Conservation (phyloP, 2,888 invertebrate species). For the Catocala nupta region DNA sequence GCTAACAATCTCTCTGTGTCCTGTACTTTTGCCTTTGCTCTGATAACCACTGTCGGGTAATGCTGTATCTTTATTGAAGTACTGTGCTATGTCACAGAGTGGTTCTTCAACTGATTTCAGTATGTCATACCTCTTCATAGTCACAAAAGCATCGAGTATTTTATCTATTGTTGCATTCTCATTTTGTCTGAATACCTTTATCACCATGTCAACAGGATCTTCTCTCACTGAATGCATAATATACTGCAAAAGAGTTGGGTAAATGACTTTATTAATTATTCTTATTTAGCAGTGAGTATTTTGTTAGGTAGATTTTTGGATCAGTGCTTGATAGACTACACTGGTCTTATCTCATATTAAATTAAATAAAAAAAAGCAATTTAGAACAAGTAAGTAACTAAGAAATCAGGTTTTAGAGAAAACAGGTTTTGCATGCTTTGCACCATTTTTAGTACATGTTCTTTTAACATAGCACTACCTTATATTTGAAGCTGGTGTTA, state of each 20-base stretch:
- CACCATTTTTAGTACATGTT: no score
- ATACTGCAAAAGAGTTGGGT: conserved; percentile 71
- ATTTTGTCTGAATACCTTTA: conserved; percentile 84
- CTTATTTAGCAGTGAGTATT: no score
- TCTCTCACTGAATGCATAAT: conserved; percentile 85
- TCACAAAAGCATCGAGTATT: conserved; percentile 79
- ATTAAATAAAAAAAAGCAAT: no score
- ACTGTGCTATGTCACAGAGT: conserved; percentile 70
- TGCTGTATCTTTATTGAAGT: conserved; percentile 68
- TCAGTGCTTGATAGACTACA: no score
- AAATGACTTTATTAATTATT: conserved; percentile 6
- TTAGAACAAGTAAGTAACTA: no score
- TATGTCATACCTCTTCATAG: conserved; percentile 84
- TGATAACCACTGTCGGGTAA: conserved; percentile 76
- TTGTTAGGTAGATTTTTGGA: no score
- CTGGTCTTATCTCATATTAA: no score
- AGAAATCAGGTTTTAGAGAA: no score
- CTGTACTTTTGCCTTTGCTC: conserved; percentile 68
- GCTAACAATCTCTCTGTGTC: conserved; percentile 74
- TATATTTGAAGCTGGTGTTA: no score
- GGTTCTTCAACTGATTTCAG: conserved; percentile 81
- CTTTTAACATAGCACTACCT: no score
- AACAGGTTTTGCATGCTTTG: no score
- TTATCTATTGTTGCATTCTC: conserved; percentile 85
- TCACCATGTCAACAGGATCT: conserved; percentile 85